These are phyloP conservation scores for Adelosebastes latens DNA, from an alignment of 2,797 vertebrate species.

Conservation along the genomic window DNA sequence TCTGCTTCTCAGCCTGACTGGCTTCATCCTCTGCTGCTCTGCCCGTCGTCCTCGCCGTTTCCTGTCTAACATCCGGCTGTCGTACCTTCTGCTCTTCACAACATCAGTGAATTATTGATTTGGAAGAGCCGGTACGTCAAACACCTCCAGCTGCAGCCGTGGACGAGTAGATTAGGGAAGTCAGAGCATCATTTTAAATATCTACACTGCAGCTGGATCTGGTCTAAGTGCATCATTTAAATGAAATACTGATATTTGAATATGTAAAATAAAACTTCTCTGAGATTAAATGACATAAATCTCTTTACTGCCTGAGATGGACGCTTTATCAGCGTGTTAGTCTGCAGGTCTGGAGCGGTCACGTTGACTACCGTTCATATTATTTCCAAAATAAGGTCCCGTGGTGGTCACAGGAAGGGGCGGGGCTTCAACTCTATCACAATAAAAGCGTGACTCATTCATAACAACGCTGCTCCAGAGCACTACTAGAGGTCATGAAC, in stretches of 20 bases:
- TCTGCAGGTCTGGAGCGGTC: neutral
- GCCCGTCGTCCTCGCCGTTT: neutral
- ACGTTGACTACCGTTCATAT: neutral
- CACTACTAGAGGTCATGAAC: neutral
- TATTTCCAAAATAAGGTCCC: neutral
- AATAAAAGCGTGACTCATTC: too few species aligned
- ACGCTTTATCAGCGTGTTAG: neutral
- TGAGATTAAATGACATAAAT: slow-evolving; percentile 17
- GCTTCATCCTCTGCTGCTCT: slow-evolving; percentile 5
- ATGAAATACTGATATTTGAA: slow-evolving; percentile 28
- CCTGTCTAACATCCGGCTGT: neutral
- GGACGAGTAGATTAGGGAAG: neutral
- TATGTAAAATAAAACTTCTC: slow-evolving; percentile 14
- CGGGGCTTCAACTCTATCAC: too few species aligned
- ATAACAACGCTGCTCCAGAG: too few species aligned
- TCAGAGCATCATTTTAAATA: slow-evolving; percentile 20
- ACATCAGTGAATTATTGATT: neutral
- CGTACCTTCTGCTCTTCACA: neutral
- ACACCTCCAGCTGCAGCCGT: neutral
- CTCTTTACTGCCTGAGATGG: neutral
- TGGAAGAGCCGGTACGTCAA: neutral
- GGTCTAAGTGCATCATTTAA: neutral
- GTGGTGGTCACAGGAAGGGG: too few species aligned
- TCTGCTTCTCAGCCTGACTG: slow-evolving; percentile 29
- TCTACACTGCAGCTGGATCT: slow-evolving; percentile 5